Evolutionary conservation across 2,888 invertebrate species (phyloP), one percentile per base, ranked within the genome.

Genomic region (Stomorhina lunata): DNA sequence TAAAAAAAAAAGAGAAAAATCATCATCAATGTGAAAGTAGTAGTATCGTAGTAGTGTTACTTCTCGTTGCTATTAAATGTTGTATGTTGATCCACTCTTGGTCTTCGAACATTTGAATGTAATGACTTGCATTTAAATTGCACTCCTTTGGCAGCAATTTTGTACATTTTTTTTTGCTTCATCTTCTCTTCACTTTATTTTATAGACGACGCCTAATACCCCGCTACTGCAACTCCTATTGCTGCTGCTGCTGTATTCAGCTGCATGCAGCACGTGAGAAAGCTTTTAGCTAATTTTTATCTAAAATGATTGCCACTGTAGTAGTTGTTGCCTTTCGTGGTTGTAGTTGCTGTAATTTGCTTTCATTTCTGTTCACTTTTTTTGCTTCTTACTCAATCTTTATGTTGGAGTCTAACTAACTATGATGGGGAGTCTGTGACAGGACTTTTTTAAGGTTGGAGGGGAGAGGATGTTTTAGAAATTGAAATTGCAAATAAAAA

Each of bases 271-370:
- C 76, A 71, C 80, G 85, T 85, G 84, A 82, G 86, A 89, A 89
- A 89, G 88, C 88, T 88, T 89, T 88, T 88, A 88, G 88, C 88
- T 88, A 88, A 88, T 88, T 89, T 89, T 89, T 83, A 81, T 80
- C 75, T 81, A 75, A 76, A 81, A 76, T 69, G 55, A 75, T 76
- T 76, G 80, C 76, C 68, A 69, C 75, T 59, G 40, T 68, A 63
- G 48, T 59, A 43, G 71, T 71, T 65, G 32, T 34, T 55, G 27
- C n/a, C n/a, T n/a, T 32, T 73, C 32, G 61, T 78, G 37, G 27
- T 37, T 57, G 25, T 32, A 55, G 53, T 50, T 53, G 48, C 57
- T 57, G 45, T 72, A 34, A 66, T 50, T 15, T 59, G 22, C 50
- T 7, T 2, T 59, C 37, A 15, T 34, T 17, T 15, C 12, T 40